Evolutionary conservation across 1,140 invertebrate genomes (phyloP).

Genomic region (Ylistrum balloti): DNA sequence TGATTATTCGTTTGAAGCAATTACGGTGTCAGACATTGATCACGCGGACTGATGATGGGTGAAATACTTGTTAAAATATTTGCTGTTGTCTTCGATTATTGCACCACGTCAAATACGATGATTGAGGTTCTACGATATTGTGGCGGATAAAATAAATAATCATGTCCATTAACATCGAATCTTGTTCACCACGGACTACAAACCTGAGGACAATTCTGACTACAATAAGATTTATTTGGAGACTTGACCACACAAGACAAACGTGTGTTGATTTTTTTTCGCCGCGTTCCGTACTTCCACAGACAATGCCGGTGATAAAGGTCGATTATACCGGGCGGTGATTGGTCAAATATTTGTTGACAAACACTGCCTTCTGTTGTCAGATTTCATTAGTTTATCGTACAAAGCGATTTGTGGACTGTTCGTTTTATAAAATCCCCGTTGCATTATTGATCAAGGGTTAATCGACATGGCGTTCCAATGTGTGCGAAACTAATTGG

Average conservation of each 20-base stretch:
- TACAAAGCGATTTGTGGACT: background rate
- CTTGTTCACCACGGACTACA: background rate
- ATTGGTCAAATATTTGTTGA: slow-evolving; percentile 40
- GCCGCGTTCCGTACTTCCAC: background rate
- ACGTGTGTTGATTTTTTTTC: background rate
- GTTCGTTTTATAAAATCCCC: background rate
- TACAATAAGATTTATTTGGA: background rate
- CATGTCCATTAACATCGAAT: background rate
- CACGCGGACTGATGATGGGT: background rate
- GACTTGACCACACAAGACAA: background rate
- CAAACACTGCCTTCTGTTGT: background rate
- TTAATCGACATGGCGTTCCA: slow-evolving; percentile 7
- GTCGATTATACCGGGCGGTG: background rate
- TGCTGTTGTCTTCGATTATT: background rate
- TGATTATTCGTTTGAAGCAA: background rate
- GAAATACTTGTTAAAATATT: slow-evolving; percentile 7
- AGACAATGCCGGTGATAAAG: background rate
- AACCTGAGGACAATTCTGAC: background rate
- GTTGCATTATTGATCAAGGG: background rate
- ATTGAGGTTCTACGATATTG: background rate
- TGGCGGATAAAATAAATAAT: background rate
- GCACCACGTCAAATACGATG: background rate
- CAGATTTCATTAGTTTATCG: slow-evolving; percentile 34
- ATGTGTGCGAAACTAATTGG: background rate
- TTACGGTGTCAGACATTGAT: background rate